Percentiles rank a stretch among this genome's conserved stretches.
These are phyloP conservation scores for Poecilia wingei DNA, from an alignment of 2,797 vertebrate genomes.

Conservation along the genomic window DNA sequence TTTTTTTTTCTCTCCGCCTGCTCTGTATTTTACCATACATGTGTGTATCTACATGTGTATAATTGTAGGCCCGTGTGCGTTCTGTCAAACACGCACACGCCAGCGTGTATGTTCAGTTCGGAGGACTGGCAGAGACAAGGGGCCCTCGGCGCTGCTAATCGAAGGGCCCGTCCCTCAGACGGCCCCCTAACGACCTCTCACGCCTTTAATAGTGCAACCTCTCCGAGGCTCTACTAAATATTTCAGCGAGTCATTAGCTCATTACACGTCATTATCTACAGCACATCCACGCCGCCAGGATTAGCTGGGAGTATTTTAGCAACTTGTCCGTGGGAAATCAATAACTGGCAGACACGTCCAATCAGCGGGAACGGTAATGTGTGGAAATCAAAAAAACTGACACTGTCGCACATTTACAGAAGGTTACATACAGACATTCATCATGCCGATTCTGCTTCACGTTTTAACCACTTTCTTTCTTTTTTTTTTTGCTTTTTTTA, in stretches of 20 bases:
- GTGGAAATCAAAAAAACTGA: slow-evolving; percentile 50
- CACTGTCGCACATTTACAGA: slow-evolving; percentile 21
- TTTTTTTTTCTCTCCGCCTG: slow-evolving; percentile 4
- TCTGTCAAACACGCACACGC: slow-evolving; percentile 49
- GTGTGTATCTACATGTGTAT: slow-evolving; percentile 53
- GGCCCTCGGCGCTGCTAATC: slow-evolving; percentile 74
- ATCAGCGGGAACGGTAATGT: slow-evolving; percentile 63
- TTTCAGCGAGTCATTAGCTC: slow-evolving; percentile 85
- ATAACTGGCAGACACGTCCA: slow-evolving; percentile 78
- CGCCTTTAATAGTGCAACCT: slow-evolving; percentile 73
- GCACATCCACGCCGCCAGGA: slow-evolving; percentile 70
- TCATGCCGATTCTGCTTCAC: slow-evolving; percentile 3
- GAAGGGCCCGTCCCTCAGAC: slow-evolving; percentile 75
- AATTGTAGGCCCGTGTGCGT: slow-evolving; percentile 49
- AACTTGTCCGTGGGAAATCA: slow-evolving; percentile 77
- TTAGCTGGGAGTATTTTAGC: slow-evolving; percentile 80
- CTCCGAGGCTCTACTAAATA: slow-evolving; percentile 83
- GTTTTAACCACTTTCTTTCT: neutral
- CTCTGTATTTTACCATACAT: slow-evolving; percentile 47
- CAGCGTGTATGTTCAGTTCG: slow-evolving; percentile 36
- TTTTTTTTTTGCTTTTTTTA: neutral
- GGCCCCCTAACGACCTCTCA: slow-evolving; percentile 72
- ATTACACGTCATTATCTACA: slow-evolving; percentile 83
- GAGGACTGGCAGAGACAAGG: slow-evolving; percentile 51
- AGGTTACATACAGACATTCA: neutral